Base-by-base conservation (phyloP, 2,797 vertebrate genomes). In the Decapterus maruadsi region DNA sequence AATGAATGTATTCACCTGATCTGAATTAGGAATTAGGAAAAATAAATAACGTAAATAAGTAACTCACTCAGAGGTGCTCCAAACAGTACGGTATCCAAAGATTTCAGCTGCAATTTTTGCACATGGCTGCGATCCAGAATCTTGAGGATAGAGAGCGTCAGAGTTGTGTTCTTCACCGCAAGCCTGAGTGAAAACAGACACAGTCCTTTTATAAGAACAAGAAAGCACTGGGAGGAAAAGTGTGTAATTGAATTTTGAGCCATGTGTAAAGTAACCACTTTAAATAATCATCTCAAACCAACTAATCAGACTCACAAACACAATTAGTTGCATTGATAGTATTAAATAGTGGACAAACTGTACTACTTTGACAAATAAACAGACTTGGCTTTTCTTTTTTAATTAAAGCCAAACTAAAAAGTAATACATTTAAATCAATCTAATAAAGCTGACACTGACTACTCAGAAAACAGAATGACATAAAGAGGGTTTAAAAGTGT, bases 31-130 rank as follows among this genome's bases (percentile, higher is more conserved):
- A 59, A 70, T 12, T 61, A 17, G 7, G 19, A 53, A 48, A 50
- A 22, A 36, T 8, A 36, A 1, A 50, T 2, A 59, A 43, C 0
- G 4, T 46, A n/a, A n/a, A n/a, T n/a, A n/a, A n/a, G n/a, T n/a
- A 67, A 97, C 97, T 95, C 93, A 99, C 98, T 90, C 55, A 96
- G 93, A 0, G 98, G 98, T 0, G 98, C 95, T 65, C 98, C 98
- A 0, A 99, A 99, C 20, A 99, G 96, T 40, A 99, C 98, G 0
- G 98, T 99, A 89, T 99, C 98, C 93, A 99, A 82, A 4, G 98
- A 91, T 55, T 99, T 99, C 59, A 99, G 96, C 87, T 99, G 97
- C 82, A 99, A 92, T 91, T 99, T 99, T 90, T 99, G 98, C 72
- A 96, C 88, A 66, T 99, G 98, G 93, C 97, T 99, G 53, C 98